phyloP scores from a whole-genome alignment of 1,140 invertebrate genomes.

The Drosophila chauvacae region DNA sequence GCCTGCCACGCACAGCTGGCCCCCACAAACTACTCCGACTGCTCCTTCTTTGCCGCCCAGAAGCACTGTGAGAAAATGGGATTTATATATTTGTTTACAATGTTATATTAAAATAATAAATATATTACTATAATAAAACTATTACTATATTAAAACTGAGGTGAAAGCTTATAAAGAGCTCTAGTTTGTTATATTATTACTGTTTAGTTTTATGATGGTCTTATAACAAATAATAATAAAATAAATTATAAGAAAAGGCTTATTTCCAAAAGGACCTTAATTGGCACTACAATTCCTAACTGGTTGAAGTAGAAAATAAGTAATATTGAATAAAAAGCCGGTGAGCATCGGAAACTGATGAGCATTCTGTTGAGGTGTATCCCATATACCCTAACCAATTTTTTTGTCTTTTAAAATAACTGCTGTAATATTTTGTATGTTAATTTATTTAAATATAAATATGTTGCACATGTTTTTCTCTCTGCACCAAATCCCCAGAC shows the following conservation, averaged over 20 bases:
- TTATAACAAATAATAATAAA: neutral
- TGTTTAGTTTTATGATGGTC: neutral
- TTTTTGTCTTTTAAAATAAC: neutral
- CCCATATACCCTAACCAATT: neutral
- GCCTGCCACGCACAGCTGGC: conserved; percentile 46
- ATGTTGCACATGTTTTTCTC: neutral
- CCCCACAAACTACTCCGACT: conserved; percentile 36
- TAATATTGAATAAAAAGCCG: too few relatives aligned
- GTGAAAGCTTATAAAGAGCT: too few relatives aligned
- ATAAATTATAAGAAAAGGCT: too few relatives aligned
- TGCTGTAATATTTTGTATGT: too few relatives aligned
- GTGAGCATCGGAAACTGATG: neutral
- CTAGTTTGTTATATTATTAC: neutral
- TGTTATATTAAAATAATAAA: neutral
- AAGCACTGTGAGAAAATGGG: neutral
- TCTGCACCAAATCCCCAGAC: neutral
- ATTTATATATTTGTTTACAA: neutral
- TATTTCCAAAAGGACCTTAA: too few relatives aligned
- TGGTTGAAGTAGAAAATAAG: neutral
- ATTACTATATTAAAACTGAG: neutral
- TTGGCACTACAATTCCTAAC: neutral
- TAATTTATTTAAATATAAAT: neutral
- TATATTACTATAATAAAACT: neutral
- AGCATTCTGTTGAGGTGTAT: neutral
- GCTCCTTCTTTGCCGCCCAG: conserved; percentile 4